These are phyloP conservation scores for Erebia epiphron DNA, from an alignment of 2,888 invertebrate genomes.

Conservation along the genomic window DNA sequence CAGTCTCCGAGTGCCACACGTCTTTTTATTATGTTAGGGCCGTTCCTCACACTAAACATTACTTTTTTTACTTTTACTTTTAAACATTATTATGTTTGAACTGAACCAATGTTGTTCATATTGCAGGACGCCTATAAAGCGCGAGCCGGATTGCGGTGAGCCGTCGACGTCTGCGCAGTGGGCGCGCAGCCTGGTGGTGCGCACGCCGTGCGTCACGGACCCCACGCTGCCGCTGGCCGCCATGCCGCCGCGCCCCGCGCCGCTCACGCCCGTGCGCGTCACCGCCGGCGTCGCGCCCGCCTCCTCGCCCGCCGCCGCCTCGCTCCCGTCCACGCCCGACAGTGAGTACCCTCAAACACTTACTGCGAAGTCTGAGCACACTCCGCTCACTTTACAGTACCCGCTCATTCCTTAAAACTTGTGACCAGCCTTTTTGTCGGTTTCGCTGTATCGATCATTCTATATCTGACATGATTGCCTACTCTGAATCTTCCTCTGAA, in stretches of 20 bases:
- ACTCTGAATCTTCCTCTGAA: not conserved
- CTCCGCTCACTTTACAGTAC: too few relatives aligned
- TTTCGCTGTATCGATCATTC: too few relatives aligned
- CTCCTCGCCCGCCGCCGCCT: constrained; percentile 32
- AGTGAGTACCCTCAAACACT: constrained; percentile 47
- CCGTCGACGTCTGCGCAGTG: constrained; percentile 36
- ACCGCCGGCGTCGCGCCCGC: constrained; percentile 29
- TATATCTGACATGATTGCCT: too few relatives aligned
- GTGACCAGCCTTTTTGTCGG: too few relatives aligned
- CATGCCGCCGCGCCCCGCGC: constrained; percentile 37
- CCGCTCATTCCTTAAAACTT: too few relatives aligned
- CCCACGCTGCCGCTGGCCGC: constrained; percentile 66
- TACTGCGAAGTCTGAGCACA: too few relatives aligned
- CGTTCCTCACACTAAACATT: too few relatives aligned
- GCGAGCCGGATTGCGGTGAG: constrained; percentile 54
- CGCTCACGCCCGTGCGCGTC: constrained; percentile 36
- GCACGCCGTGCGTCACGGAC: constrained; percentile 71
- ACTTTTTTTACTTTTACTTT: too few relatives aligned
- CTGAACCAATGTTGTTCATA: not conserved
- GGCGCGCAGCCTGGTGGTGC: constrained; percentile 51
- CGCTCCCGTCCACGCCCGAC: constrained; percentile 58
- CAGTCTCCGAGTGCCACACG: too few relatives aligned
- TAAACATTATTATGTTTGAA: not conserved
- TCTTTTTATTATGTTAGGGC: too few relatives aligned
- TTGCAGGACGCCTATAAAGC: constrained; percentile 68